Conservation (phyloP, 2,113 vertebrate species). For the Ramphastos sulfuratus region DNA sequence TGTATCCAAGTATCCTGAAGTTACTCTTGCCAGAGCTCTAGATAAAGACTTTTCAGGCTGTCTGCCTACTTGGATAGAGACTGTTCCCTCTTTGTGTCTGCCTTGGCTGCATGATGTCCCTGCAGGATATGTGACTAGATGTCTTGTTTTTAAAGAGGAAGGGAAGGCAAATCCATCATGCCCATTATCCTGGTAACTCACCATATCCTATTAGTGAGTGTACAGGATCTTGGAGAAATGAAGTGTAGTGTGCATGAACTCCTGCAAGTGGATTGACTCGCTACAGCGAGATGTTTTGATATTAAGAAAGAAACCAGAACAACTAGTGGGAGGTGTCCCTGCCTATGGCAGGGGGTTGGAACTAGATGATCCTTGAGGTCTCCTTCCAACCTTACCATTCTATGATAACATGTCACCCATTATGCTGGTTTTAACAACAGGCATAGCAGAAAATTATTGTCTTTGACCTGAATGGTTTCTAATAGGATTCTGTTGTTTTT, state of each 20-base stretch:
- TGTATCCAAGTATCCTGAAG: not conserved
- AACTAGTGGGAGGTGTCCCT: too few species aligned
- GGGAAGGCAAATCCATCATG: not conserved
- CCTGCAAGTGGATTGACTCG: not conserved
- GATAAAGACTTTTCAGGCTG: not conserved
- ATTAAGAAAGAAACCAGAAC: not conserved
- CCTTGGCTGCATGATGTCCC: not conserved
- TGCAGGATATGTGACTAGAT: not conserved
- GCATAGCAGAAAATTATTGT: not conserved
- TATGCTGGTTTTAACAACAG: not conserved
- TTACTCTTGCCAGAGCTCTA: not conserved
- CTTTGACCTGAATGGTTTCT: not conserved
- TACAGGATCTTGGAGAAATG: not conserved
- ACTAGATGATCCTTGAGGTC: too few species aligned
- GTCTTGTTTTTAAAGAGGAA: not conserved
- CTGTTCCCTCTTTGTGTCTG: not conserved
- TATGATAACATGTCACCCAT: fast-evolving
- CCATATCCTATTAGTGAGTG: not conserved
- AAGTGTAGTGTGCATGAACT: not conserved
- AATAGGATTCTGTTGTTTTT: not conserved
- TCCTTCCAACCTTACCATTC: too few species aligned
- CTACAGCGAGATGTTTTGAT: not conserved
- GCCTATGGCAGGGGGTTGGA: too few species aligned
- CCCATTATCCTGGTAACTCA: not conserved
- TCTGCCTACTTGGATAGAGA: not conserved